Percentiles rank a stretch among this genome's conserved stretches.
These are phyloP conservation scores for Macrophya alboannulata DNA, from an alignment of 2,888 invertebrate genomes.

Conservation along the genomic window DNA sequence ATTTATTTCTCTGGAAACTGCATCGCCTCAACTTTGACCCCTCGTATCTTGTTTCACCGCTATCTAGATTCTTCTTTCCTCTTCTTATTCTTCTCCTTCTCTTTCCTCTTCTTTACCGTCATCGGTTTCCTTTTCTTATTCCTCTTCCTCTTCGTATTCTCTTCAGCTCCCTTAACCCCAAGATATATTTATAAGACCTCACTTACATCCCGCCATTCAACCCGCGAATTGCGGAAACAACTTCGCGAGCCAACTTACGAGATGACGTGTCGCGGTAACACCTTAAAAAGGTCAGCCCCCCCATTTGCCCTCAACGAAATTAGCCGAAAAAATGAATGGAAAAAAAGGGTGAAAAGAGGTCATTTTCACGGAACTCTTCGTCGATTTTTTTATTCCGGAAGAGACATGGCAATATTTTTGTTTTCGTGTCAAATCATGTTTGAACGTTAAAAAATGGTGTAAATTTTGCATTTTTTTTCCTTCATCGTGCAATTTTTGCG, in stretches of 20 bases:
- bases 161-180: conserved; percentile 39
- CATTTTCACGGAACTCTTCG: background rate
- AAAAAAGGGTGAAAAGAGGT: too few species aligned
- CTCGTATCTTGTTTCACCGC: conserved; percentile 51
- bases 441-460: too few species aligned
- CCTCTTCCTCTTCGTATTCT: conserved; percentile 51
- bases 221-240: conserved; percentile 50
- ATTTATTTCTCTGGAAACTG: conserved; percentile 57
- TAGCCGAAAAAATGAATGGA: background rate
- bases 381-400: too few species aligned
- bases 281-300: background rate
- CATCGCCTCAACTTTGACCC: conserved; percentile 58
- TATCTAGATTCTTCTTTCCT: conserved; percentile 60
- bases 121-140: conserved; percentile 30
- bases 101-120: conserved; percentile 37
- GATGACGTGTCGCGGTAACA: conserved; percentile 26
- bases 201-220: background rate
- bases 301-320: background rate
- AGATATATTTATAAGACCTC: background rate
- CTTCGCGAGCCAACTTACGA: conserved; percentile 34
- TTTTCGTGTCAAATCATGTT: too few species aligned
- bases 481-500: too few species aligned
- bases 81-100: conserved; percentile 59
- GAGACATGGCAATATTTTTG: too few species aligned
- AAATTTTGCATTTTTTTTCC: too few species aligned